Evolutionary conservation across 1,140 invertebrate genomes (phyloP), one percentile per base, ranked within the genome.

Genomic region (Halictus rubicundus): DNA sequence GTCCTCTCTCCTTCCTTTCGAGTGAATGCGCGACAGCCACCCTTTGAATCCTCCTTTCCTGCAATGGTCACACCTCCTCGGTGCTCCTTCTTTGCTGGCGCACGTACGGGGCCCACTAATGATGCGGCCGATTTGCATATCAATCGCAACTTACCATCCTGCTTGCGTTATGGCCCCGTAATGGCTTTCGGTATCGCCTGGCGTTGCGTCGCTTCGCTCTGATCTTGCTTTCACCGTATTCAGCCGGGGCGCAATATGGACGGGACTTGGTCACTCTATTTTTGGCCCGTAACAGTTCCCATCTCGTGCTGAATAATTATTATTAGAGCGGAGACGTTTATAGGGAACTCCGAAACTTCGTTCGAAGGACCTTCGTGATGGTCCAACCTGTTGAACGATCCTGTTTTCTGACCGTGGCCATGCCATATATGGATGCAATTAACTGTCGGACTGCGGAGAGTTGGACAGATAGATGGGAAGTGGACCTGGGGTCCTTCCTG

Each of bases 91-190:
- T 76, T 87, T 81, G 65, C 77, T 68, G 52, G 60, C 59, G 23
- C 57, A 60, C 77, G 70, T 83, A 82, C 61, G 54, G 54, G 61
- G 54, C 57, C 64, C 74, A 70, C 86, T 88, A 88, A 88, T 86
- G 87, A 88, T 78, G 82, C 81, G 59, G 74, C 65, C 54, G 59
- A 88, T 88, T 88, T 88, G 81, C 87, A 88, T 88, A 88, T 88
- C 87, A 88, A 88, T 88, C 78, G 85, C 69, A 66, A 83, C 81
- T 76, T 68, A 82, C 80, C 81, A 72, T 68, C 64, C 76, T 78
- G 42, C 23, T 52, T 23, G 63, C 81, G 57, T 85, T 78, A 68
- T 70, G 61, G 69, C 14, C 27, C 73, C 23, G 9, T 74, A 76
- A 61, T 57, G 72, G 64, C 59, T 65, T 49, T 32, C 59, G 59